Conservation (phyloP, 37 sponge, comb jelly and placozoan genomes). For the Chondrosia reniformis region DNA sequence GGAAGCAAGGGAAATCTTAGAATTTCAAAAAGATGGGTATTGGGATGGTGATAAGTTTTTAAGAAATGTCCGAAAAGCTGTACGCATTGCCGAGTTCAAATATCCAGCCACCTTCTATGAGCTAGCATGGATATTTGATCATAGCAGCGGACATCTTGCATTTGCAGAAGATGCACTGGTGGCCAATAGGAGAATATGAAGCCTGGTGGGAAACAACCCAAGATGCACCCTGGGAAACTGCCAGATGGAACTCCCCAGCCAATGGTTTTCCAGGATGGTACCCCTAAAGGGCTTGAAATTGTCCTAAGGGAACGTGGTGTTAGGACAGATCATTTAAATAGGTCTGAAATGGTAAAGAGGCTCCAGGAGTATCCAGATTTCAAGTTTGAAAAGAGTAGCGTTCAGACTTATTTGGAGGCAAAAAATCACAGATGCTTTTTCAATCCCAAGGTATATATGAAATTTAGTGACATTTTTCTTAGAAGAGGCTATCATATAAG, state of each 20-base stretch:
- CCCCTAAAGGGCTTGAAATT: neutral
- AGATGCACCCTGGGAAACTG: too few species aligned
- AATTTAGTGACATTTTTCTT: too few species aligned
- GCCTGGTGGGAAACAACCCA: slow-evolving; percentile 27
- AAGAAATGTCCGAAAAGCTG: neutral
- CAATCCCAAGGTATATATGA: too few species aligned
- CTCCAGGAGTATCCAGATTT: neutral
- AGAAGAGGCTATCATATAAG: too few species aligned
- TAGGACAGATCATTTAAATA: neutral
- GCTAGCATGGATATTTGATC: slow-evolving; percentile 23
- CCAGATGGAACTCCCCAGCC: neutral
- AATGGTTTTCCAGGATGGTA: slow-evolving; percentile 2
- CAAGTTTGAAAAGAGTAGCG: neutral
- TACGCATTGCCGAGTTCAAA: slow-evolving; percentile 21
- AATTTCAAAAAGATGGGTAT: slow-evolving; percentile 23
- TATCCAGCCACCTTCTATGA: slow-evolving; percentile 6
- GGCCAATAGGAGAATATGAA: slow-evolving; percentile 23
- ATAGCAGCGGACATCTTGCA: slow-evolving; percentile 13
- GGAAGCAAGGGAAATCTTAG: neutral
- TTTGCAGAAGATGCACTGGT: slow-evolving; percentile 25
- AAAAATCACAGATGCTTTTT: neutral
- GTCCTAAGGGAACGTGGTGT: slow-evolving; percentile 6
- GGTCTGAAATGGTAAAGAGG: neutral
- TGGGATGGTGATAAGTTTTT: slow-evolving; percentile 14
- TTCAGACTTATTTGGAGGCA: neutral